Conservation (phyloP, 2,888 invertebrate species). For the Folsomia manolachei region DNA sequence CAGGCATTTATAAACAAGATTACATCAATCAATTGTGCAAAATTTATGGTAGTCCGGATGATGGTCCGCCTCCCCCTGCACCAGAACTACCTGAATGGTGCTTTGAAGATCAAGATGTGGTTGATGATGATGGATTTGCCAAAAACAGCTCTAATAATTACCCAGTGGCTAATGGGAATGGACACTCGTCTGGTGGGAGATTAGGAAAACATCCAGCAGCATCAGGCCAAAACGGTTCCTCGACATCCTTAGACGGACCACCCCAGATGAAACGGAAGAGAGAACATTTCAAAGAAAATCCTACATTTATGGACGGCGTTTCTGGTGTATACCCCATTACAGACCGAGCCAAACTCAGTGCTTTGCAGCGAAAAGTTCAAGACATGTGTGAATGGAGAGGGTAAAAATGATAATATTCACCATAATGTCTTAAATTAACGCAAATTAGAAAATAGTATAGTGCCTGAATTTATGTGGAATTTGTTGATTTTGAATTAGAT, state of each 20-base stretch:
- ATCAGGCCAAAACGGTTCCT: constrained; percentile 9
- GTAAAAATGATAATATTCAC: no score
- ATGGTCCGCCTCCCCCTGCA: constrained; percentile 65
- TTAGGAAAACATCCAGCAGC: background rate
- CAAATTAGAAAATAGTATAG: no score
- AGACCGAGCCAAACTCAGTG: constrained; percentile 61
- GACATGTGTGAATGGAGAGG: constrained; percentile 75
- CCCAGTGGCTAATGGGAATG: constrained; percentile 22
- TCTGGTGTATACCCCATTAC: constrained; percentile 71
- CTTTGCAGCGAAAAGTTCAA: constrained; percentile 73
- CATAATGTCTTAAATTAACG: no score
- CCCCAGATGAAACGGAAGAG: constrained; percentile 53
- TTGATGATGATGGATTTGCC: constrained; percentile 54
- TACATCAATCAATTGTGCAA: constrained; percentile 84
- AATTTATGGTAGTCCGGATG: constrained; percentile 72
- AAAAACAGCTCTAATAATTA: constrained; percentile 11
- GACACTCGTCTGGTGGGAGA: constrained; percentile 10
- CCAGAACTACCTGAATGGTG: constrained; percentile 87
- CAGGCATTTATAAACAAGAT: constrained; percentile 96
- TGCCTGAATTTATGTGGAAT: background rate
- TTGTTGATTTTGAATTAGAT: background rate
- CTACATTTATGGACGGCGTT: constrained; percentile 83
- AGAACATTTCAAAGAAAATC: constrained; percentile 62
- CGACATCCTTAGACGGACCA: constrained; percentile 14
- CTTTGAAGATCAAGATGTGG: constrained; percentile 61